Evolutionary conservation across 2,888 invertebrate species (phyloP).

Genomic region (Sinelater perroti): DNA sequence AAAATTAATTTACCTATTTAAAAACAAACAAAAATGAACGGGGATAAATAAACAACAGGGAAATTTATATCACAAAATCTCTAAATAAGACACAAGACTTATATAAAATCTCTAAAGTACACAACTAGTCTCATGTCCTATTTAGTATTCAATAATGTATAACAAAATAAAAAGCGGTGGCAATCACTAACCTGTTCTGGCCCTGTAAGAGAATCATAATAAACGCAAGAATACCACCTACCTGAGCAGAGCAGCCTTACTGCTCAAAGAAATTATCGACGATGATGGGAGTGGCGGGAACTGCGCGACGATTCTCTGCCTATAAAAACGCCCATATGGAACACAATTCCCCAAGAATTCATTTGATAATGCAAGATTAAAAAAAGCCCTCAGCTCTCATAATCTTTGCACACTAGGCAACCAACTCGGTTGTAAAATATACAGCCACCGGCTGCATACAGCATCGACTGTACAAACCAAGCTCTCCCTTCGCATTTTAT

Average conservation of each 20-base stretch:
- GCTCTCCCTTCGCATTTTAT: slow-evolving; percentile 11
- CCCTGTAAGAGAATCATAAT: slow-evolving; percentile 46
- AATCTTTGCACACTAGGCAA: slow-evolving; percentile 25
- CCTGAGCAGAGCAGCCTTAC: slow-evolving; percentile 57
- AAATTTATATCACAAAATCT: too few relatives aligned
- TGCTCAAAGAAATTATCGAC: slow-evolving; percentile 55
- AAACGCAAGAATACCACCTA: slow-evolving; percentile 55
- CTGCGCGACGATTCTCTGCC: slow-evolving; percentile 38
- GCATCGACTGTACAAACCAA: slow-evolving; percentile 10
- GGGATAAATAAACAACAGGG: too few relatives aligned
- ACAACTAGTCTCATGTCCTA: not conserved
- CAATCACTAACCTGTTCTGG: slow-evolving; percentile 49
- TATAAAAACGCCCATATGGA: not conserved
- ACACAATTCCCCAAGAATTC: not conserved
- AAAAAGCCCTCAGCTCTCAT: slow-evolving; percentile 27
- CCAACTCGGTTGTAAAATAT: slow-evolving; percentile 1
- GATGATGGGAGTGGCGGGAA: slow-evolving; percentile 52
- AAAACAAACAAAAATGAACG: too few relatives aligned
- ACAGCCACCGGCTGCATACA: not conserved
- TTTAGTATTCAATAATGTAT: not conserved
- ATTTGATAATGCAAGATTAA: not conserved
- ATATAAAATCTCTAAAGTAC: not conserved
- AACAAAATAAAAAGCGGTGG: slow-evolving; percentile 24
- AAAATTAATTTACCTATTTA: too few relatives aligned
- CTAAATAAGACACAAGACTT: not conserved